Conservation (phyloP, 2,113 vertebrate genomes). For the Myodes glareolus region DNA sequence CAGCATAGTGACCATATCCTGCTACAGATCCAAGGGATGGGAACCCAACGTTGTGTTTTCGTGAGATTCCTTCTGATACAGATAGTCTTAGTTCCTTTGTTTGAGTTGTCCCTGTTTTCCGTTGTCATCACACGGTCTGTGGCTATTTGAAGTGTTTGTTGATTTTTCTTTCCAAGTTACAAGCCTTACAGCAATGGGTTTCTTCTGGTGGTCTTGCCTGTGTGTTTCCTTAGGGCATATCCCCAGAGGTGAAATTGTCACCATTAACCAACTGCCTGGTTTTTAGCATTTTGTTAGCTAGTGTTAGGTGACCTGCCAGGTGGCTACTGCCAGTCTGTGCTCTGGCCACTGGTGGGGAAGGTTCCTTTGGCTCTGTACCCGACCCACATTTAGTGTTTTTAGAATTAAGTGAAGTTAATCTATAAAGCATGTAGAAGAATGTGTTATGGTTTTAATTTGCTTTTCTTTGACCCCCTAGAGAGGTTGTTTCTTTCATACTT, state of each 20-base stretch:
- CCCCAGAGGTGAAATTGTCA: background rate
- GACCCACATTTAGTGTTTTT: background rate
- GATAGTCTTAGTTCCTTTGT: background rate
- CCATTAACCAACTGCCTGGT: background rate
- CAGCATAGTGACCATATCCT: background rate
- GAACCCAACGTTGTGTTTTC: background rate
- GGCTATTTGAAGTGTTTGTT: background rate
- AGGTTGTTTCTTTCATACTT: background rate
- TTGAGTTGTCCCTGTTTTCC: background rate
- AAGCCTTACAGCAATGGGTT: background rate
- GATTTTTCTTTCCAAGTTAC: background rate
- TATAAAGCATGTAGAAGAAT: background rate
- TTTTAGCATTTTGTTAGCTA: background rate
- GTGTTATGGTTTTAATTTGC: constrained; percentile 17
- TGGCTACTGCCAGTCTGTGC: background rate
- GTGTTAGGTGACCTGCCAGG: background rate
- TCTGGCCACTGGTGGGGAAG: background rate
- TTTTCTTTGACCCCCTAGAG: constrained; percentile 8
- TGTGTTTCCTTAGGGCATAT: background rate
- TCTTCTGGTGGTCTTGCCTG: background rate
- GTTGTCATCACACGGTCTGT: background rate
- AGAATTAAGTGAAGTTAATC: constrained; percentile 30
- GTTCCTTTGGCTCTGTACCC: background rate
- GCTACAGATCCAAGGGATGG: background rate
- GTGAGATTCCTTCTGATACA: background rate